Evolutionary conservation across 2,113 vertebrate species (phyloP), one percentile per base, ranked within the genome.

Genomic region (Catharus fuscescens): DNA sequence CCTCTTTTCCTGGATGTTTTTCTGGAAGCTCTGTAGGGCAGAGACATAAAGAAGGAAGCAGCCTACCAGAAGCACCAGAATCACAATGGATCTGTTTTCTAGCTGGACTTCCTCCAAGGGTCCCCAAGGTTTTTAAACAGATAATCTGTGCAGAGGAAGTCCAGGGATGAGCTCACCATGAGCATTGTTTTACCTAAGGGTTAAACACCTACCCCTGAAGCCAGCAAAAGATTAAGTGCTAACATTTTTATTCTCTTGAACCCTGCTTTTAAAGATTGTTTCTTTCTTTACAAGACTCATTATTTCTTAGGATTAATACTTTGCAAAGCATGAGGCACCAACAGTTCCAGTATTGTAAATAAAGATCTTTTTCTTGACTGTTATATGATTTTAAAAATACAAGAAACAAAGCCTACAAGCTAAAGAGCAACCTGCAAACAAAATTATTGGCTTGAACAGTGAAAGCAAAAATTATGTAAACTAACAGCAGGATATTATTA

Each of bases 81-180:
- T 81, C 77, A 95, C 86, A 95, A 93, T 80, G 57, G 52, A 65
- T 82, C 65, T 96, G 88, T 95, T 95, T 94, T 87, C 79, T 95
- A 92, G 70, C 62, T 94, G 92, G 94, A 96, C 42, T 96, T 95
- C 86, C 85, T 93, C 93, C 94, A 96, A 78, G 92, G 87, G 93
- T 95, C 90, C 73, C 86, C 65, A 89, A 88, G 93, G 92, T 92
- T 92, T 97, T 91, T 86, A 77, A 95, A 95, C 96, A 96, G 90
- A 92, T 83, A 93, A 45, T 61, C 25, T 26, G 67, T 93, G 64
- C 53, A 95, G 64, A 96, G 95, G 93, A 97, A 97, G 84, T 95
- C 53, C 93, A 96, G 80, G 64, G 85, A 93, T 94, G 93, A 96
- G 72, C 88, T 96, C 95, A 96, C 38, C 60, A 66, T 45, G 57